phyloP scores from a whole-genome alignment of 2,797 vertebrate species.

The Lophotriccus pileatus region DNA sequence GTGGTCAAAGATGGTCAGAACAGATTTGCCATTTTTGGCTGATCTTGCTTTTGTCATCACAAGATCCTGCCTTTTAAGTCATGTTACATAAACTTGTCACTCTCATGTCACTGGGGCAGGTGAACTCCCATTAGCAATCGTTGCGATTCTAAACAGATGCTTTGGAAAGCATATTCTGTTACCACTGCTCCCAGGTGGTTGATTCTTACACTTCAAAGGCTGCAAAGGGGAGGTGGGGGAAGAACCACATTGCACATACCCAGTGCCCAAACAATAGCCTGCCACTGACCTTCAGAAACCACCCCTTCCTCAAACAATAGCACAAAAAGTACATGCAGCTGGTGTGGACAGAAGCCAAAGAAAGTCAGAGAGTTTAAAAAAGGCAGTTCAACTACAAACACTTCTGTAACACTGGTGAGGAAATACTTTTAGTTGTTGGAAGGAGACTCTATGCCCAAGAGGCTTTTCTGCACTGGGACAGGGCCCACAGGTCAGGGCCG shows the following conservation, averaged over 20 bases:
- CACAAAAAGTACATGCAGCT: background rate
- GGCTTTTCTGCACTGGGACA: background rate
- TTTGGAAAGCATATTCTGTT: background rate
- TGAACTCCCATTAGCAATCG: accelerated
- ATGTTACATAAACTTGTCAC: background rate
- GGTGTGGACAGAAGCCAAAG: background rate
- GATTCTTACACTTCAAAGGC: background rate
- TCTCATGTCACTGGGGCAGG: accelerated
- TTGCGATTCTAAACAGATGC: background rate
- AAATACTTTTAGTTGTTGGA: background rate
- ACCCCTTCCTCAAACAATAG: background rate
- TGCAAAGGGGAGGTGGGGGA: background rate
- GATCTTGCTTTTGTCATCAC: background rate
- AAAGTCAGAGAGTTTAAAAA: background rate
- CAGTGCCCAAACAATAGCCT: background rate
- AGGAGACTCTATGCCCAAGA: background rate
- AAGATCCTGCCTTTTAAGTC: background rate
- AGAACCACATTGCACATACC: background rate
- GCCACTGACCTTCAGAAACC: background rate
- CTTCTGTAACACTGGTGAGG: background rate
- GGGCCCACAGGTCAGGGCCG: background rate
- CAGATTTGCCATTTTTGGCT: background rate
- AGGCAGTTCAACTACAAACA: background rate
- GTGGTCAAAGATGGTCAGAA: background rate
- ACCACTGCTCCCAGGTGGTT: background rate